These are phyloP conservation scores for Steinernema carpocapsae DNA, from an alignment of 2,888 invertebrate genomes.

Conservation along the genomic window DNA sequence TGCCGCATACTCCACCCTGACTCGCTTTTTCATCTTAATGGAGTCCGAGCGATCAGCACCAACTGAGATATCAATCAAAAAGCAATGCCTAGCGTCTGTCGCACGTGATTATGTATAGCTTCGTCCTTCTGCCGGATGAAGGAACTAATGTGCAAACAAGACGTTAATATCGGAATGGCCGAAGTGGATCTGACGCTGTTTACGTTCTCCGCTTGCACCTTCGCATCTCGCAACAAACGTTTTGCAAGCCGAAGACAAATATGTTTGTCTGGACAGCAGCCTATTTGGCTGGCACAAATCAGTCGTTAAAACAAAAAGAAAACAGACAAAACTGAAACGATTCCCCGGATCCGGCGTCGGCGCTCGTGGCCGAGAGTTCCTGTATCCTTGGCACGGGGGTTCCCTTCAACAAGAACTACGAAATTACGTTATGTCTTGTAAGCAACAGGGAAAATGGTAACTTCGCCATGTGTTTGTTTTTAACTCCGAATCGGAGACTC, in stretches of 20 bases:
- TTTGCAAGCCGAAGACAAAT: too few species aligned
- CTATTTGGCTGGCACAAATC: too few species aligned
- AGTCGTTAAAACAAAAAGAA: too few species aligned
- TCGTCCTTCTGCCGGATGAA: not conserved
- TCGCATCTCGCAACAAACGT: too few species aligned
- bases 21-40: slow-evolving; percentile 22
- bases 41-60: slow-evolving; percentile 1
- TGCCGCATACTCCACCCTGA: not conserved
- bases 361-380: too few species aligned
- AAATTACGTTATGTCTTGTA: too few species aligned
- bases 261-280: too few species aligned
- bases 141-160: not conserved
- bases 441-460: too few species aligned
- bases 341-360: too few species aligned
- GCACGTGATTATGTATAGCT: slow-evolving; percentile 22
- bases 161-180: not conserved
- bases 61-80: slow-evolving; percentile 25
- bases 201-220: not conserved
- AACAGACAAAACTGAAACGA: too few species aligned
- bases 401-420: too few species aligned
- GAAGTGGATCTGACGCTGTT: not conserved
- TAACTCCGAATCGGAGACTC: not conserved
- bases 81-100: not conserved
- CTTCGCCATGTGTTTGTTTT: not conserved
- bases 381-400: too few species aligned